These are phyloP conservation scores for Ephestia elutella DNA, from an alignment of 1,140 invertebrate genomes.

Conservation along the genomic window DNA sequence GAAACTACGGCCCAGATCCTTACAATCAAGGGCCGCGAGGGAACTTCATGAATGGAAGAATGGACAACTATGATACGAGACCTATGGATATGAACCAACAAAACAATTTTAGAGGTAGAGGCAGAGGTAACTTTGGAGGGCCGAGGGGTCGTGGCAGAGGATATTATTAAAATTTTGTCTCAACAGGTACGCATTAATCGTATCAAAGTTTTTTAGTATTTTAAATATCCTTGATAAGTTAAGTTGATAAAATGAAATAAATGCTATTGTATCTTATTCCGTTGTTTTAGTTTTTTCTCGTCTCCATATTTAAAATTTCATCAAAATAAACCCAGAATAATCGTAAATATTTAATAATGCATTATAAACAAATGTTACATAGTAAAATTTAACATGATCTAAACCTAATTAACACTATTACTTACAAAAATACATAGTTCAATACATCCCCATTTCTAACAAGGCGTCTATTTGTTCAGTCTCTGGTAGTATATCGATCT, in stretches of 20 bases:
- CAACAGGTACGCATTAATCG: neutral
- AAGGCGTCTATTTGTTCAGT: conserved; percentile 65
- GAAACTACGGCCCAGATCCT: conserved; percentile 14
- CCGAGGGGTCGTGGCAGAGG: conserved; percentile 42
- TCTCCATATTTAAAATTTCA: neutral
- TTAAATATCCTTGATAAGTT: neutral
- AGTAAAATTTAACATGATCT: conserved; percentile 1
- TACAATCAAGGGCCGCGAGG: conserved; percentile 27
- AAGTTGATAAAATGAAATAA: conserved; percentile 6
- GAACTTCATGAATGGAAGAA: conserved; percentile 28
- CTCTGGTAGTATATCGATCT: conserved; percentile 65
- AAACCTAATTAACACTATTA: neutral
- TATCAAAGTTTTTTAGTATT: neutral
- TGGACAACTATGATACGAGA: conserved; percentile 26
- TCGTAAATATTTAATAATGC: neutral
- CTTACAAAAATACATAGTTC: conserved; percentile 16
- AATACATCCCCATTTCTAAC: conserved; percentile 59
- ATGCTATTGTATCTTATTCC: neutral
- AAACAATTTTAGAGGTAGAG: conserved; percentile 41
- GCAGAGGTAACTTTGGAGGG: conserved; percentile 27
- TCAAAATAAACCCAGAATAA: too few relatives aligned
- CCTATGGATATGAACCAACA: conserved; percentile 17
- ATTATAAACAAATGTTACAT: conserved; percentile 1
- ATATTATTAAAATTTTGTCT: conserved; percentile 22
- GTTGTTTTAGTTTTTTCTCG: neutral